Base-by-base conservation (phyloP, 2,888 invertebrate species). In the Yponomeuta plumbellus region DNA sequence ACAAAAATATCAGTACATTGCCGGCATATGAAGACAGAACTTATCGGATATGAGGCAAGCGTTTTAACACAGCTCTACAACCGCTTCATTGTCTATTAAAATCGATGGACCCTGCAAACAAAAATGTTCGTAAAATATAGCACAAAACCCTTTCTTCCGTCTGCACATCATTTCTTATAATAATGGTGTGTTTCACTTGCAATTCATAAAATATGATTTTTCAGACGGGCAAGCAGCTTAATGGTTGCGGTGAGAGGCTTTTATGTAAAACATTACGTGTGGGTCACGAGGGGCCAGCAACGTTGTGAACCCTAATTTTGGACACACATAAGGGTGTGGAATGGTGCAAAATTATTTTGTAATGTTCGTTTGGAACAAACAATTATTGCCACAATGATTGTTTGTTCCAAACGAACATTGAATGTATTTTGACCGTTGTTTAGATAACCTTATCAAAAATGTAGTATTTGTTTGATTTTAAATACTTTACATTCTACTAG, bases 121-220 rank as follows among this genome's bases (percentile, higher is more conserved):
- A 6, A 34, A 34, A 34, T 10, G 8, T 6, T 1, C 34, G 8
- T 34, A 34, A 34, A 34, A 34, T 34, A 34, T 6, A 8, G 34
- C 3, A 34, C 8, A 34, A 34, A 34, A 3, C 34, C 6, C 34
- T 34, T 34, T 34, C 34, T 10, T 5, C 34, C 34, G 1, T 34
- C 34, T 34, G 8, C 34, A 8, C 34, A 23, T 22, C 59, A 10
- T 59, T 23, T 11, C 20, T 59, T 11, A 13, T 22, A 11, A 59
- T 63, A 63, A 63, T 44, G 63, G 13, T 63, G 22, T 6, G 44
- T 11, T 44, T 63, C 22, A 11, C 63, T 63, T 21, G 44, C 20
- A 44, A 20, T 63, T 40, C 63, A 63, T 63, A 44, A 63, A 44
- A 63, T 63, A 63, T 63, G 63, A 63, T 63, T 44, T 63, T 44